A percentile compares a stretch with the other conserved stretches of the same genome.
Evolutionary conservation across 2,888 invertebrate species (phyloP).

Genomic region (Coelinius sp.): DNA sequence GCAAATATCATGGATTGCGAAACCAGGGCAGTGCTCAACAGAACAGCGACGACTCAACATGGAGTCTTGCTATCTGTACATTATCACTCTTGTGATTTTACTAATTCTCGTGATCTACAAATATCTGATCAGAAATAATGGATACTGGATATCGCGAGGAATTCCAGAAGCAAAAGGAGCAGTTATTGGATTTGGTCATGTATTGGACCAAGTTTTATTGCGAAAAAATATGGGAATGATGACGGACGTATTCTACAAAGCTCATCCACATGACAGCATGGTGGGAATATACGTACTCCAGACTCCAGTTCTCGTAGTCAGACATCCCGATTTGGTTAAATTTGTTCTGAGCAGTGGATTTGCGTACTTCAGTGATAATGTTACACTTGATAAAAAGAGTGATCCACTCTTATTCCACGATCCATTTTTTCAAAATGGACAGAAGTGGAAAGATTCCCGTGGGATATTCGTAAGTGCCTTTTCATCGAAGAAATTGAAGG

Average conservation of each 20-base stretch:
- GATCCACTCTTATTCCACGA: slow-evolving; percentile 3
- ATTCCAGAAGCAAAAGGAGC: not conserved
- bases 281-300: not conserved
- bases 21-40: too few species aligned
- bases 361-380: not conserved
- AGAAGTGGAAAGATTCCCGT: slow-evolving; percentile 1
- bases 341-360: not conserved
- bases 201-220: not conserved
- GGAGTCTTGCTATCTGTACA: slow-evolving; percentile 20
- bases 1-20: too few species aligned
- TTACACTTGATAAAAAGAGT: not conserved
- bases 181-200: not conserved
- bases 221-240: not conserved
- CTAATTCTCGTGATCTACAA: not conserved
- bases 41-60: too few species aligned
- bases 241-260: not conserved
- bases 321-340: not conserved
- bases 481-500: not conserved
- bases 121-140: not conserved
- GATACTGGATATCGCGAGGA: not conserved
- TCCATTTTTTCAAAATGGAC: not conserved
- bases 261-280: not conserved
- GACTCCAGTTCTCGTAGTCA: not conserved
- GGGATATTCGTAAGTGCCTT: not conserved
- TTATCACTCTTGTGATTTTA: not conserved